phyloP scores from a whole-genome alignment of 2,888 invertebrate species.

The Cheilosia variabilis region DNA sequence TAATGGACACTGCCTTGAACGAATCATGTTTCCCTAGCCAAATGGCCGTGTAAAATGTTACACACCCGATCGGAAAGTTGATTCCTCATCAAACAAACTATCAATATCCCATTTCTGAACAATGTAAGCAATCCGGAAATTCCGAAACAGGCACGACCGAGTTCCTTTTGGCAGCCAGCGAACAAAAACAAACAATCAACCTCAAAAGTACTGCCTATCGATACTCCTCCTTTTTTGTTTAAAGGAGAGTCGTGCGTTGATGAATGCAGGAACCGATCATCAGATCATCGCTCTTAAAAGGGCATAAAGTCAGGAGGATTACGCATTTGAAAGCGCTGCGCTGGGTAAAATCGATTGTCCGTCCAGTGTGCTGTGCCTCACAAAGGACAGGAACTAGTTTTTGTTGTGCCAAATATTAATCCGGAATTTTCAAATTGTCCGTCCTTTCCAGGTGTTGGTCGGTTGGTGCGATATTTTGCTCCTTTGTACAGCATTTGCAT shows the following conservation, averaged over 20 bases:
- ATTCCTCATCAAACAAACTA: slow-evolving; percentile 42
- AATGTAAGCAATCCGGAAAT: slow-evolving; percentile 63
- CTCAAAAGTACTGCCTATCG: slow-evolving; percentile 66
- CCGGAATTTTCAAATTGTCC: slow-evolving; percentile 18
- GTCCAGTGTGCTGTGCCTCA: slow-evolving; percentile 19
- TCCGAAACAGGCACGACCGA: slow-evolving; percentile 64
- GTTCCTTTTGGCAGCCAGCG: slow-evolving; percentile 29
- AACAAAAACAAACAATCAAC: slow-evolving; percentile 74
- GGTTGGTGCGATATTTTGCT: too few relatives aligned
- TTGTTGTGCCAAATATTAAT: slow-evolving; percentile 63
- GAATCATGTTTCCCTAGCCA: slow-evolving; percentile 44
- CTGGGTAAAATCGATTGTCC: slow-evolving; percentile 64
- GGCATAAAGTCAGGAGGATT: slow-evolving; percentile 71
- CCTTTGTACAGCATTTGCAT: slow-evolving; percentile 2
- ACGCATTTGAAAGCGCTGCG: slow-evolving; percentile 47
- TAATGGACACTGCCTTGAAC: slow-evolving; percentile 60
- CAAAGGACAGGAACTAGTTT: slow-evolving; percentile 65
- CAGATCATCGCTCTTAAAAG: slow-evolving; percentile 63
- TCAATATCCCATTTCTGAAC: slow-evolving; percentile 31
- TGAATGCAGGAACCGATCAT: slow-evolving; percentile 67
- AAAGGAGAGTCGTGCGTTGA: slow-evolving; percentile 54
- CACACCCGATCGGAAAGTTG: background rate
- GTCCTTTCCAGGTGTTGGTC: slow-evolving; percentile 10
- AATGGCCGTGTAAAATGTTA: slow-evolving; percentile 33
- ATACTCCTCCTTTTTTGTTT: slow-evolving; percentile 47